Evolutionary conservation across 2,888 invertebrate species (phyloP).

Genomic region (Metalampra italica): DNA sequence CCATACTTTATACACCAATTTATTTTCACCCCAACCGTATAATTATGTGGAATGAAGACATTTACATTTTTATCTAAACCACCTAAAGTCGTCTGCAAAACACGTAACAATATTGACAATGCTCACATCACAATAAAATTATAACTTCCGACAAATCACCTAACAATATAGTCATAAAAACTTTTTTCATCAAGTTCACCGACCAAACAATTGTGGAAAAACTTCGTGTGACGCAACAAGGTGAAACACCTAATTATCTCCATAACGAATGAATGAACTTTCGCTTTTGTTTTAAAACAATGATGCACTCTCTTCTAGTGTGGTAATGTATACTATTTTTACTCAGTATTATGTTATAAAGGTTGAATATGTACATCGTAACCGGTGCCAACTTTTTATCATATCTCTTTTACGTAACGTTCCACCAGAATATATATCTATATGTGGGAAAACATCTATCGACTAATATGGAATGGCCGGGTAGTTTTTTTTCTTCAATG

Average conservation of each 20-base stretch:
- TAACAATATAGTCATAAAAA: conserved; percentile 37
- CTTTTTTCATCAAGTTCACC: conserved; percentile 48
- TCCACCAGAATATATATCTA: not conserved
- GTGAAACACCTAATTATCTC: conserved; percentile 75
- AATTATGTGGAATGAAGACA: too few species aligned
- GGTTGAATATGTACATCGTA: conserved; percentile 12
- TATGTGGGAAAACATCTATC: too few species aligned
- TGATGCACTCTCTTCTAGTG: conserved; percentile 60
- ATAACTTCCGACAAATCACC: conserved; percentile 12
- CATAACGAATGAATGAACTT: conserved; percentile 70
- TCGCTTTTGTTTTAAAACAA: conserved; percentile 75
- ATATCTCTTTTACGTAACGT: not conserved
- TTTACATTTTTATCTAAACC: too few species aligned
- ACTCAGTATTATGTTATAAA: conserved; percentile 40
- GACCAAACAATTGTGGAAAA: conserved; percentile 65
- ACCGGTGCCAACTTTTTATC: conserved; percentile 10
- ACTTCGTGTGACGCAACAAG: conserved; percentile 63
- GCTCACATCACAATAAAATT: conserved; percentile 1
- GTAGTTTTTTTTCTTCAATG: too few species aligned
- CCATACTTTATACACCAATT: too few species aligned
- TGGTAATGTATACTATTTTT: conserved; percentile 56
- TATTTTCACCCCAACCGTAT: too few species aligned
- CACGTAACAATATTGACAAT: not conserved
- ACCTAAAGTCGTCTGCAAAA: too few species aligned
- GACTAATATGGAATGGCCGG: too few species aligned